Conservation (phyloP, 1,140 invertebrate species). For the Oppia nitens region DNA sequence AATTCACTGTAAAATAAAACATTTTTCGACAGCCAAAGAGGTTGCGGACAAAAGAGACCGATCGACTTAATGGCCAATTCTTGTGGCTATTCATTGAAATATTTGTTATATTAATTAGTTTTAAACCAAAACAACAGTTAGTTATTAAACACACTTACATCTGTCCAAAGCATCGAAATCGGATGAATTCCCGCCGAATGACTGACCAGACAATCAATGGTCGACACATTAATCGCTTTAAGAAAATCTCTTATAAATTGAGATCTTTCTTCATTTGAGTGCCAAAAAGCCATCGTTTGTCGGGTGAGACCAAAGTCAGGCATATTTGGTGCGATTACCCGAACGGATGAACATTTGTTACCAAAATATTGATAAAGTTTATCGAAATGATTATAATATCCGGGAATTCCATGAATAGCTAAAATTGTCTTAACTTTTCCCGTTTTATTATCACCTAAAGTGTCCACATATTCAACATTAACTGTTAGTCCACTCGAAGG, state of each 20-base stretch:
- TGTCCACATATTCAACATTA: slow-evolving; percentile 6
- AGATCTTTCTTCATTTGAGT: slow-evolving; percentile 2
- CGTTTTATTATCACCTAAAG: neutral
- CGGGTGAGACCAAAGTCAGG: slow-evolving; percentile 7
- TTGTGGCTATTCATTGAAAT: no score
- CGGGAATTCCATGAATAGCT: slow-evolving; percentile 7
- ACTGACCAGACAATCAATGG: neutral
- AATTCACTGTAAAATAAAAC: neutral
- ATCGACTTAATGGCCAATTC: neutral
- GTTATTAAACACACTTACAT: neutral
- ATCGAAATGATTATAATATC: slow-evolving; percentile 8
- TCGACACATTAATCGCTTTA: neutral
- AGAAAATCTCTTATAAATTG: slow-evolving; percentile 4
- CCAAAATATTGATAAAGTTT: slow-evolving; percentile 2
- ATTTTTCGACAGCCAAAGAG: neutral
- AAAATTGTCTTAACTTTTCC: slow-evolving; percentile 6
- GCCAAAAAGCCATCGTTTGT: slow-evolving; percentile 7
- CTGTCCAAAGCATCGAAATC: neutral
- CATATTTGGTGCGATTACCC: slow-evolving; percentile 7
- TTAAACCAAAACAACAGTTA: no score
- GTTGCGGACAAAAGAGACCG: neutral
- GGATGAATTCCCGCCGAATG: neutral
- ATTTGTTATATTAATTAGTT: no score
- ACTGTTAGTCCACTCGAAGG: neutral
- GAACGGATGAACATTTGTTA: neutral